phyloP scores from a whole-genome alignment of 2,888 invertebrate genomes.

The Leucozona laternaria region DNA sequence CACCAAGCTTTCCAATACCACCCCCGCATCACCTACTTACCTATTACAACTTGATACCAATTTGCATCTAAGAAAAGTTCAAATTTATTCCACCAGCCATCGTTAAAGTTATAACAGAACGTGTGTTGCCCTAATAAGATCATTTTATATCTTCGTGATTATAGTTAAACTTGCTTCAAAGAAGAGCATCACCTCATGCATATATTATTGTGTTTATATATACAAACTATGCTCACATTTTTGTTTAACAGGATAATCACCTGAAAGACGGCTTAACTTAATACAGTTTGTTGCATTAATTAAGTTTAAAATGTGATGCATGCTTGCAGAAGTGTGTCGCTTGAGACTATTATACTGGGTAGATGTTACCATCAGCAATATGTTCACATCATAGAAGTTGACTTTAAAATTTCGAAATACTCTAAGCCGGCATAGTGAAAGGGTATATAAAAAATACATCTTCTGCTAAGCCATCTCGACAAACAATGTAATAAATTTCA shows the following conservation, averaged over 20 bases:
- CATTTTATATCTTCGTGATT: conserved; percentile 3
- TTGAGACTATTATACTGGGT: background rate
- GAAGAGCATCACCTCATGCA: background rate
- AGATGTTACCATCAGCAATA: background rate
- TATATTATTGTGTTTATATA: background rate
- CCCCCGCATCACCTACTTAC: too few relatives aligned
- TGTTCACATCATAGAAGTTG: background rate
- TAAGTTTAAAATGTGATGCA: conserved; percentile 39
- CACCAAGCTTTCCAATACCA: background rate
- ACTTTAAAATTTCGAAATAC: background rate
- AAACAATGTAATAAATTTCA: conserved; percentile 26
- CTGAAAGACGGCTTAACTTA: conserved; percentile 2
- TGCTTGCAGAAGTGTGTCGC: background rate
- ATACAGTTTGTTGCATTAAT: conserved; percentile 25
- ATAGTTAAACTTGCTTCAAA: conserved; percentile 16
- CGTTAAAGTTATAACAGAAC: background rate
- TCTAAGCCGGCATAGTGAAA: background rate
- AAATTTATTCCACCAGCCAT: conserved; percentile 10
- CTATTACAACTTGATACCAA: background rate
- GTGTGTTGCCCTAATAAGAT: conserved; percentile 35
- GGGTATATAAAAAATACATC: background rate
- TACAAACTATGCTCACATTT: background rate
- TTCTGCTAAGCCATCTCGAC: background rate
- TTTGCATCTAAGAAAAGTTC: conserved; percentile 15
- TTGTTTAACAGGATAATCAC: conserved; percentile 29